A percentile compares a stretch with the other conserved stretches of the same genome.
Evolutionary conservation across 2,797 vertebrate species (phyloP).

Genomic region (Labeo calbasu): DNA sequence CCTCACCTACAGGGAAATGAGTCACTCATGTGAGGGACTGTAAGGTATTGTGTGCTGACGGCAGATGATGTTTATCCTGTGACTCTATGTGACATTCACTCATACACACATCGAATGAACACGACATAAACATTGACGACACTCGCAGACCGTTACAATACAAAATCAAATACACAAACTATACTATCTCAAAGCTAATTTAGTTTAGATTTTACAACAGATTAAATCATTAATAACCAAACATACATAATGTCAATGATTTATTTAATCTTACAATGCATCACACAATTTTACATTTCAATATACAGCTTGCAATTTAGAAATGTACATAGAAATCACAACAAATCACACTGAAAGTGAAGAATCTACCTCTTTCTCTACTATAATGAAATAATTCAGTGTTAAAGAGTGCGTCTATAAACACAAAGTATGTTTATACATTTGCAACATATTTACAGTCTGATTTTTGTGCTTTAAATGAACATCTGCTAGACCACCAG

Average conservation of each 20-base stretch:
- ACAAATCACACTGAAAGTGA: not conserved
- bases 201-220: not conserved
- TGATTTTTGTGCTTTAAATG: not conserved
- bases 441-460: not conserved
- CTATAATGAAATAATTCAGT: not conserved
- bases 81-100: not conserved
- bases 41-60: too few species aligned
- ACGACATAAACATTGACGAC: not conserved
- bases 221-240: not conserved
- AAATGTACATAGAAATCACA: not conserved
- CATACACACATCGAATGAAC: not conserved
- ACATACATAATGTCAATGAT: not conserved
- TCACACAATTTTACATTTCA: not conserved
- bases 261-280: not conserved
- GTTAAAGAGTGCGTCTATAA: not conserved
- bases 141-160: not conserved
- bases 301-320: not conserved
- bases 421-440: not conserved
- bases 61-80: not conserved
- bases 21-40: not conserved
- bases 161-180: not conserved
- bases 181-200: not conserved
- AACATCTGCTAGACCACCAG: not conserved
- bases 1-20: conserved; percentile 9
- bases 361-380: not conserved